These are phyloP conservation scores for Acipenser ruthenus DNA, from an alignment of 2,797 vertebrate species.

Conservation along the genomic window DNA sequence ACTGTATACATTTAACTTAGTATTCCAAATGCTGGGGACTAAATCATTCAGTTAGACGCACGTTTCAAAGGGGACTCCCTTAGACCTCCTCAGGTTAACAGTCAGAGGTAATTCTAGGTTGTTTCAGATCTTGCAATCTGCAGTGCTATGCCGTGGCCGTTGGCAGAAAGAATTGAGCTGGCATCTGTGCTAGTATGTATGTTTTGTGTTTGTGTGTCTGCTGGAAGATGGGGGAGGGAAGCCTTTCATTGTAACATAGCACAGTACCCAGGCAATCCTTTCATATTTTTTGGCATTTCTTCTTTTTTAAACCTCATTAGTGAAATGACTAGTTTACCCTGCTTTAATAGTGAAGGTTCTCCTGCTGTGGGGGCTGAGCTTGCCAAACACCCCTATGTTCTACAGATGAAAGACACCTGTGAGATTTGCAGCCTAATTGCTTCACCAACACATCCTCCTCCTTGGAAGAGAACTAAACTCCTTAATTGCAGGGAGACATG, in stretches of 20 bases:
- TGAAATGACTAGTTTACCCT: background rate
- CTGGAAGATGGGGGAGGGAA: background rate
- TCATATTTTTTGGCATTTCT: background rate
- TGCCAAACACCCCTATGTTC: background rate
- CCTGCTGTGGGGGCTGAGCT: background rate
- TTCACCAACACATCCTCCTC: conserved; percentile 1
- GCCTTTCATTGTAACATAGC: too few relatives aligned
- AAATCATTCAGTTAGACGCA: background rate
- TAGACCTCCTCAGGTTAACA: background rate
- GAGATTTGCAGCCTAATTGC: conserved; percentile 5
- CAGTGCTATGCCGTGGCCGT: background rate
- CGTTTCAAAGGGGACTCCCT: background rate
- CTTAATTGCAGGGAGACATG: conserved; percentile 11
- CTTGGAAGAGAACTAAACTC: conserved; percentile 7
- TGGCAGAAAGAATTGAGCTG: background rate
- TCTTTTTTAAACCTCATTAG: background rate
- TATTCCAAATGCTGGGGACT: background rate
- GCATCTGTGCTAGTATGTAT: background rate
- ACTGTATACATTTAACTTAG: too few relatives aligned
- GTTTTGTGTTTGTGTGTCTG: background rate
- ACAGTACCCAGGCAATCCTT: background rate
- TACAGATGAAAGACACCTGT: background rate
- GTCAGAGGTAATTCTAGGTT: background rate
- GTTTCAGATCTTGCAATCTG: background rate
- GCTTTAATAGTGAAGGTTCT: conserved; percentile 5